These are phyloP conservation scores for Xestia rhomboidea DNA, from an alignment of 2,888 invertebrate genomes.

Conservation along the genomic window DNA sequence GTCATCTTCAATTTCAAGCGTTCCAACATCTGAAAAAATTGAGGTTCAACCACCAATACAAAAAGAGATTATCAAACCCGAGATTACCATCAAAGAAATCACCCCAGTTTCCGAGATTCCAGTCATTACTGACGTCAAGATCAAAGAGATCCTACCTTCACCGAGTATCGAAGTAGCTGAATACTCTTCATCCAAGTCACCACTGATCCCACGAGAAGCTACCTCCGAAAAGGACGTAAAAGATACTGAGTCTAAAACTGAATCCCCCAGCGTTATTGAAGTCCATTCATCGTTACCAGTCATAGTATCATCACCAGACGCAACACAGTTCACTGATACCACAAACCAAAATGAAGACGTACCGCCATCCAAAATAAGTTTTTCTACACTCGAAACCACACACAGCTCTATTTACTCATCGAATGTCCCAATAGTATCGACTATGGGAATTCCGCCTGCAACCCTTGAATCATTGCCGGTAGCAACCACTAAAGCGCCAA, in stretches of 20 bases:
- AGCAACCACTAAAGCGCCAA: conserved; percentile 78
- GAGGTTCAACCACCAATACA: conserved; percentile 69
- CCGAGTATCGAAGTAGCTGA: conserved; percentile 82
- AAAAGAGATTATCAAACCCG: conserved; percentile 79
- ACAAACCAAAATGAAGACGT: conserved; percentile 73
- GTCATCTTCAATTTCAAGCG: conserved; percentile 71
- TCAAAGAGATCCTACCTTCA: conserved; percentile 86
- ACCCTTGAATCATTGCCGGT: conserved; percentile 68
- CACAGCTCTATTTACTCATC: conserved; percentile 81
- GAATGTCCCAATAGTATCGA: conserved; percentile 76
- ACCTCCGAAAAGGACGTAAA: conserved; percentile 79
- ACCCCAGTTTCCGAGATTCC: conserved; percentile 90
- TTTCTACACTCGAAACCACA: conserved; percentile 83
- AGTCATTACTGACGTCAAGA: conserved; percentile 85
- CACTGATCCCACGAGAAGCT: conserved; percentile 85
- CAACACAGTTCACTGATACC: conserved; percentile 68
- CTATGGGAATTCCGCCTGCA: conserved; percentile 75
- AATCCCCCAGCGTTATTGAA: conserved; percentile 77
- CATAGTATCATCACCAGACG: conserved; percentile 65
- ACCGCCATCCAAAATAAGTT: conserved; percentile 84
- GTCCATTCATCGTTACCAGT: conserved; percentile 71
- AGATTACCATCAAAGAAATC: conserved; percentile 91
- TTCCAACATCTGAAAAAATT: conserved; percentile 69
- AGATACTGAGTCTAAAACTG: conserved; percentile 72
- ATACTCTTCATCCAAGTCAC: conserved; percentile 86